phyloP scores from a whole-genome alignment of 2,113 vertebrate genomes.

The Cichladusa arquata region DNA sequence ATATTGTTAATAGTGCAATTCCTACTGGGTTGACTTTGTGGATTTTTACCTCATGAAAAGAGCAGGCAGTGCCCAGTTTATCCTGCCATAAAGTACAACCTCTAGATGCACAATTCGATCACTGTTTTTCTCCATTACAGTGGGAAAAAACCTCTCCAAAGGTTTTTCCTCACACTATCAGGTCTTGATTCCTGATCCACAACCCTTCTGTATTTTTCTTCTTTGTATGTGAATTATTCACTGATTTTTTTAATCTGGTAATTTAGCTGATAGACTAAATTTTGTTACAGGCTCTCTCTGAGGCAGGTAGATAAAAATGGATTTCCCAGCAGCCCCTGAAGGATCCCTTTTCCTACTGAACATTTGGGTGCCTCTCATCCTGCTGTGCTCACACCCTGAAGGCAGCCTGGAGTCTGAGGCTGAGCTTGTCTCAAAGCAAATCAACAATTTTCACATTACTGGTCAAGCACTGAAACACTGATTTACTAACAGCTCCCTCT shows the following conservation, averaged over 20 bases:
- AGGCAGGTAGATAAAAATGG: slow-evolving; percentile 13
- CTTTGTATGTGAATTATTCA: not conserved
- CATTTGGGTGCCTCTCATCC: not conserved
- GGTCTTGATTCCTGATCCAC: not conserved
- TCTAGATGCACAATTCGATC: not conserved
- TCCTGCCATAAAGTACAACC: not conserved
- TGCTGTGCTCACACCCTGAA: not conserved
- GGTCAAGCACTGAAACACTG: not conserved
- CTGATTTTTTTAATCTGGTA: not conserved
- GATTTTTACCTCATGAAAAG: not conserved
- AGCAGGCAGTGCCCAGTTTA: not conserved
- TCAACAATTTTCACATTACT: not conserved
- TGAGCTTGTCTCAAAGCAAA: not conserved
- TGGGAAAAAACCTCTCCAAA: not conserved
- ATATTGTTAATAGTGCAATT: not conserved
- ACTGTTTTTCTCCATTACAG: not conserved
- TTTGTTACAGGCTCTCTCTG: not conserved
- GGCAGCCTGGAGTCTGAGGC: not conserved
- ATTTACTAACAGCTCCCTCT: not conserved
- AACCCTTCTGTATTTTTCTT: not conserved
- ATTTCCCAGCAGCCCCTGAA: not conserved
- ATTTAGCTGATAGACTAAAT: not conserved
- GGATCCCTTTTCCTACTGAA: not conserved
- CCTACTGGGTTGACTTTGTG: not conserved
- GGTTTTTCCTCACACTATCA: not conserved